phyloP scores from a whole-genome alignment of 2,888 invertebrate genomes.

The Papilio elwesi region DNA sequence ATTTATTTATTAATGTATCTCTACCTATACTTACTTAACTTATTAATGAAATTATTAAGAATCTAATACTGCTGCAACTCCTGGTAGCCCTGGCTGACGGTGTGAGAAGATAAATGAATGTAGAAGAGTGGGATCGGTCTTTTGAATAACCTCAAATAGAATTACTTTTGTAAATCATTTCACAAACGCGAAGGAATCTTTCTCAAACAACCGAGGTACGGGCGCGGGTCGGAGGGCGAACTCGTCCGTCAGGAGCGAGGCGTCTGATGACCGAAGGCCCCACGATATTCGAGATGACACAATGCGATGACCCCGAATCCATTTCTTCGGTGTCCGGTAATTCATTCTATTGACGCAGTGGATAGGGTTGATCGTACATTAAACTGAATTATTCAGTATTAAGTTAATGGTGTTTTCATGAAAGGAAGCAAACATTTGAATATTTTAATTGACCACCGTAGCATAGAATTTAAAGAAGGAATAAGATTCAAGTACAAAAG shows the following conservation, averaged over 20 bases:
- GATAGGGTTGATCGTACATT: conserved; percentile 16
- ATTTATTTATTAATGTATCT: too few relatives aligned
- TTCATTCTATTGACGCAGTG: conserved; percentile 34
- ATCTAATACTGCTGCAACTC: too few relatives aligned
- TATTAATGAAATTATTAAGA: too few relatives aligned
- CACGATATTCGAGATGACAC: conserved; percentile 74
- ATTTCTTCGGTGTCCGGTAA: conserved; percentile 36
- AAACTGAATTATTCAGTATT: conserved; percentile 5
- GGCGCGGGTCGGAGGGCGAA: conserved; percentile 41
- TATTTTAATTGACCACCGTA: too few relatives aligned
- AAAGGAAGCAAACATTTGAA: too few relatives aligned
- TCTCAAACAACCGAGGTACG: conserved; percentile 42
- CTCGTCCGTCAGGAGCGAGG: conserved; percentile 63
- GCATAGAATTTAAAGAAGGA: too few relatives aligned
- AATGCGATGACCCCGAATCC: conserved; percentile 68
- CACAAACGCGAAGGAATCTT: conserved; percentile 61
- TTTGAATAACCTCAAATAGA: background rate
- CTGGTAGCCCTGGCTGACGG: too few relatives aligned
- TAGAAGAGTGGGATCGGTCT: conserved; percentile 33
- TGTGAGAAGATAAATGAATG: too few relatives aligned
- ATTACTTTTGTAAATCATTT: conserved; percentile 55
- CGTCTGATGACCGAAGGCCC: conserved; percentile 67
- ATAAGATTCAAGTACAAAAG: too few relatives aligned
- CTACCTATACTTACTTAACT: too few relatives aligned
- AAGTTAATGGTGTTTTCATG: background rate